A percentile compares a stretch with the other conserved stretches of the same genome.
Conservation (phyloP, 35 echinoderm and acorn worm genomes). For the Eucidaris tribuloides region DNA sequence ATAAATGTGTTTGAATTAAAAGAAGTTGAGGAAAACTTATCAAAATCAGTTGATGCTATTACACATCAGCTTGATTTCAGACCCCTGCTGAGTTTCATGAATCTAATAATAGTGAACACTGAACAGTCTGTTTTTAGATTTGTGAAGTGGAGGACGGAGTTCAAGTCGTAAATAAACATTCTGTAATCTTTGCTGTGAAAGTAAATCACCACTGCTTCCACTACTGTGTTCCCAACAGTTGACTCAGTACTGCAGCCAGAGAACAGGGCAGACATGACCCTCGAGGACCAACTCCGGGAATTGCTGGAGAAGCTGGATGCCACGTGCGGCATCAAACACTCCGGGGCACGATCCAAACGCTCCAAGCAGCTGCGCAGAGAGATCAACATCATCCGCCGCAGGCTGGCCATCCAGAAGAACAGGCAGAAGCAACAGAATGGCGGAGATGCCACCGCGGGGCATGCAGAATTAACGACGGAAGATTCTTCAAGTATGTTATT, state of each 20-base stretch:
- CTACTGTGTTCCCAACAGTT: constrained; percentile 44
- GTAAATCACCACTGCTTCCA: neutral
- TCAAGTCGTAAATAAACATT: no score
- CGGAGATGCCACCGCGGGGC: neutral
- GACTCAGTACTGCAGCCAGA: constrained; percentile 71
- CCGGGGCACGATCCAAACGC: constrained; percentile 73
- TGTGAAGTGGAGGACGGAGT: no score
- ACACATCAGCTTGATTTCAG: no score
- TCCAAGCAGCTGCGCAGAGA: constrained; percentile 87
- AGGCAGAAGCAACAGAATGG: constrained; percentile 19
- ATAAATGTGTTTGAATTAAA: no score
- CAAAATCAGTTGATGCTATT: no score
- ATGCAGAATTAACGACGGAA: constrained; percentile 45
- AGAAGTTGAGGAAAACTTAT: no score
- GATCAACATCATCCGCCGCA: constrained; percentile 87
- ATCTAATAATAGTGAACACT: no score
- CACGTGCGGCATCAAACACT: constrained; percentile 87
- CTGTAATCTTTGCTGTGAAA: neutral
- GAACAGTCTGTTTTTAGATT: no score
- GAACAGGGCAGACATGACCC: constrained; percentile 73
- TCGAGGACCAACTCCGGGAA: constrained; percentile 88
- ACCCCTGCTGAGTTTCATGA: no score
- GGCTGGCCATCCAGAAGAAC: constrained; percentile 69
- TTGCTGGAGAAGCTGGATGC: constrained; percentile 95
- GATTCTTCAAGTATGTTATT: constrained; percentile 58